A percentile compares a stretch with the other conserved stretches of the same genome.
These are phyloP conservation scores for Drosophila glabriapex DNA, from an alignment of 2,888 invertebrate species.

Conservation along the genomic window DNA sequence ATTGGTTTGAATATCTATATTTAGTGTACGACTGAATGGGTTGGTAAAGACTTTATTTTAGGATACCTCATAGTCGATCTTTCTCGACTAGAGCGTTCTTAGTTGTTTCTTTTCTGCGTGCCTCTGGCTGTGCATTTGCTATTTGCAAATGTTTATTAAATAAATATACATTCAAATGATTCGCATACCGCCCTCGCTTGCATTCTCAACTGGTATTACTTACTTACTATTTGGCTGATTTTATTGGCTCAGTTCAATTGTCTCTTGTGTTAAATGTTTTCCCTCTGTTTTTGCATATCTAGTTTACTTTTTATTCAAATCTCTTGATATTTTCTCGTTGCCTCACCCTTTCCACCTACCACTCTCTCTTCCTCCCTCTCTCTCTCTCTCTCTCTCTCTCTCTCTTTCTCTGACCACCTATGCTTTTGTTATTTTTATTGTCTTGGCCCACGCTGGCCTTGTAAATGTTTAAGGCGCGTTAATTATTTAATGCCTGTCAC, in stretches of 20 bases:
- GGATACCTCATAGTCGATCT: background rate
- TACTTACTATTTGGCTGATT: slow-evolving; percentile 45
- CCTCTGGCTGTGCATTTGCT: slow-evolving; percentile 29
- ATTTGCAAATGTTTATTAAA: slow-evolving; percentile 64
- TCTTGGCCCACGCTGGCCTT: slow-evolving; percentile 26
- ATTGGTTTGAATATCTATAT: no score
- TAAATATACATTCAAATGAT: slow-evolving; percentile 64
- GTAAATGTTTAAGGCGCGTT: slow-evolving; percentile 73
- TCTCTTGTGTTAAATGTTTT: slow-evolving; percentile 65
- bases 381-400: background rate
- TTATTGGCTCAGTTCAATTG: slow-evolving; percentile 75
- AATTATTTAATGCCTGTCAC: slow-evolving; percentile 85
- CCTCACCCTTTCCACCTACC: background rate
- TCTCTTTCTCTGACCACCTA: background rate
- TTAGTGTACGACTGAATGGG: background rate
- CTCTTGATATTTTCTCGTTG: background rate
- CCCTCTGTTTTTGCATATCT: slow-evolving; percentile 28
- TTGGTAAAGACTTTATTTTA: background rate
- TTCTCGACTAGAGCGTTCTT: background rate
- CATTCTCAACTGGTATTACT: background rate
- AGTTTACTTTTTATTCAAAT: slow-evolving; percentile 50
- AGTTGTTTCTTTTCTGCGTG: slow-evolving; percentile 10
- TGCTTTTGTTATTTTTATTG: slow-evolving; percentile 1
- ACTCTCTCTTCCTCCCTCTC: background rate
- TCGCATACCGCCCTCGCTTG: background rate